Evolutionary conservation across 2,113 vertebrate species (phyloP), one percentile per base, ranked within the genome.

Genomic region (Gasterosteus nipponicus): DNA sequence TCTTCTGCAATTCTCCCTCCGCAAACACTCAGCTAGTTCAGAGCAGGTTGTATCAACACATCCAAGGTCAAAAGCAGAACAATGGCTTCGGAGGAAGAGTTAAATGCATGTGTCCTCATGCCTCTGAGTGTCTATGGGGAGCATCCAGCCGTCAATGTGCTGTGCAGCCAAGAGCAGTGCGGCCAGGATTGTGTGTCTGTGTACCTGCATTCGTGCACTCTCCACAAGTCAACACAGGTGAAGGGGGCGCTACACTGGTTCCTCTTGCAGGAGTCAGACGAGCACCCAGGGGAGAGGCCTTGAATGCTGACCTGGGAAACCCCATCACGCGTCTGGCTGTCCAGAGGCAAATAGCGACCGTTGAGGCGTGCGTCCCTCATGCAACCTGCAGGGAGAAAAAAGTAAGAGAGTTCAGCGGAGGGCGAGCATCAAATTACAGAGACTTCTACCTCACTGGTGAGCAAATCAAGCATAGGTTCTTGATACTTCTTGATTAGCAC

Each of bases 161-260:
- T n/a, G n/a, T n/a, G n/a, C n/a, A n/a, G n/a, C n/a, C n/a, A n/a
- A n/a, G n/a, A n/a, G n/a, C n/a, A n/a, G n/a, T 19, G 49, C 7
- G 18, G 6, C 7, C 18, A 10, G 16, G 49, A 8, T 19, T 54
- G 47, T 54, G 65, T 59, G 10, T 42, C 15, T 10, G 29, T 8
- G 12, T 83, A 97, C 96, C 96, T 96, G 96, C 95, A 96, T 88
- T 97, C 95, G 3, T 97, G 94, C 73, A 95, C 94, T 92, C 96
- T 95, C 96, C 96, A 97, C 83, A 97, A 82, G 91, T 97, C 96
- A 49, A 95, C 93, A 31, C 96, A 97, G 77, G 95, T 93, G 84
- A 96, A 95, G 57, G 95, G 94, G 31, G 92, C 93, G 83, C 86
- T 95, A 63, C 96, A 97, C 9, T 96, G 94, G 85, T 95, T 96